Percentiles rank a stretch among this genome's conserved stretches.
These are phyloP conservation scores for Zoroaster sp. DNA, from an alignment of 53 echinoderm and acorn worm species.

Conservation along the genomic window DNA sequence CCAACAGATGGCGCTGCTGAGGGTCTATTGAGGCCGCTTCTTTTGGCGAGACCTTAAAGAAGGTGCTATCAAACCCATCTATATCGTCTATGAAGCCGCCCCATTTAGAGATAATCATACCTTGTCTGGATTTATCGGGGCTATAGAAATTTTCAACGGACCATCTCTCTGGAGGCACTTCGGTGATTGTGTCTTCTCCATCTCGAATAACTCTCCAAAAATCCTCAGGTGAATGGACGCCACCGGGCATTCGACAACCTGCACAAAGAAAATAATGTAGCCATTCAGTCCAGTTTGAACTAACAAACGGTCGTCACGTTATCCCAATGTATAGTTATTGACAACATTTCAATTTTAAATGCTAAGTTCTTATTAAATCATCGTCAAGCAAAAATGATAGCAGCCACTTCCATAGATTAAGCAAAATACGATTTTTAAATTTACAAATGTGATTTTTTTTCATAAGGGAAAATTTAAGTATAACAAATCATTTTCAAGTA, in stretches of 20 bases:
- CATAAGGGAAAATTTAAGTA: not conserved
- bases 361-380: too few relatives aligned
- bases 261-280: not conserved
- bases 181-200: constrained; percentile 75
- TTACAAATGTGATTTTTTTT: not conserved
- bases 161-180: constrained; percentile 83
- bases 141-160: constrained; percentile 75
- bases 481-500: not conserved
- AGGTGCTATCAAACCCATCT: constrained; percentile 40
- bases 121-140: constrained; percentile 73
- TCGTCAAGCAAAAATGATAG: too few relatives aligned
- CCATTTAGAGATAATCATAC: constrained; percentile 74
- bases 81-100: constrained; percentile 29
- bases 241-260: constrained; percentile 88
- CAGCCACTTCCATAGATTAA: not conserved
- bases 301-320: not conserved
- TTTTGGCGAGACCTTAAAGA: constrained; percentile 65
- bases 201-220: constrained; percentile 83
- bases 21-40: constrained; percentile 87
- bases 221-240: constrained; percentile 60
- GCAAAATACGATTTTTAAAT: not conserved
- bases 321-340: not conserved
- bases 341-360: not conserved
- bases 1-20: constrained; percentile 82
- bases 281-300: not conserved